Base-by-base conservation (phyloP, 2,113 vertebrate genomes). In the Laticauda colubrina region DNA sequence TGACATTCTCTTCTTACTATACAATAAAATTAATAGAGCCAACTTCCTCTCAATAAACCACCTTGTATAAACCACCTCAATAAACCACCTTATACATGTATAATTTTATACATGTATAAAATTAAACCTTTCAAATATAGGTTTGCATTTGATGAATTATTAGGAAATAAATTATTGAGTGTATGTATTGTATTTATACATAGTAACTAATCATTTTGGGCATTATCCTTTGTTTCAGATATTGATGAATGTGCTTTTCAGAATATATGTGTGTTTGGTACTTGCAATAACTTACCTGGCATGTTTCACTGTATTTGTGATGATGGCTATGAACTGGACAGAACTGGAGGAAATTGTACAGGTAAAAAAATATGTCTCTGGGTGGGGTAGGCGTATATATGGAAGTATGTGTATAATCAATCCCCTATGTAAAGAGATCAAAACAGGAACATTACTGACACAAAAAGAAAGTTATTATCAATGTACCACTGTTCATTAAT, bases 301-400 rank as follows among this genome's bases (percentile, higher is more conserved):
- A 98, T 98, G 98, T 98, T 98, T 90, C 98, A 96, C 45, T 98
- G 98, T 86, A 97, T 98, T 93, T 98, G 98, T 51, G 98, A 98
- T 89, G 98, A 98, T 92, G 98, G 98, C 21, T 98, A 98, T 85
- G 98, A 98, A 92, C 93, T 98, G 90, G 98, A 98, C 94, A 94
- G 97, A 93, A 98, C 98, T 0, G 98, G 98, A 39, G 98, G 97
- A 24, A 98, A 98, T 96, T 98, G 98, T 93, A 98, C 98, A 97
- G 98, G 34, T 81, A 81, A 43, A 81, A 81, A 39, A 81, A 43
- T 10, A 81, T 43, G 18, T 9, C 6, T 81, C 18, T 81, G 75
- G 7, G 7, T 43, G 18, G 4, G 2, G 34, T 81, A 39, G 75
- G 75, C 43, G 18, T 81, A 1, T 39, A 81, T 39, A 34, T 39